Conservation (phyloP, 2,797 vertebrate genomes). For the Cossypha dichroa region DNA sequence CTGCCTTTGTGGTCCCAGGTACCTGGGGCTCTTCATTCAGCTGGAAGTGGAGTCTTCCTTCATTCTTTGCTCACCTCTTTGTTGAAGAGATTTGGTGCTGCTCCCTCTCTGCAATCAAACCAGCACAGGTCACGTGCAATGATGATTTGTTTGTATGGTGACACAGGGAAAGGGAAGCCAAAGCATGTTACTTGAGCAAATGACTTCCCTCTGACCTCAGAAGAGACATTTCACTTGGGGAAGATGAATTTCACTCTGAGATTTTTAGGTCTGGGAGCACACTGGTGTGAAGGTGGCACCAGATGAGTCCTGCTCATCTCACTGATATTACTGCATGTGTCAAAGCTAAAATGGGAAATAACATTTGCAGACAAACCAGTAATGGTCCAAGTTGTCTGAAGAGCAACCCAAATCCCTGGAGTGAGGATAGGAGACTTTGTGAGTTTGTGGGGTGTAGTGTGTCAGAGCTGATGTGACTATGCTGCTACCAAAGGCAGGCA, state of each 20-base stretch:
- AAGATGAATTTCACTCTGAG: background rate
- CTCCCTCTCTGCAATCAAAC: background rate
- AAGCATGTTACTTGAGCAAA: background rate
- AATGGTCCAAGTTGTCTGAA: background rate
- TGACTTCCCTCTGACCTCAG: fast-evolving
- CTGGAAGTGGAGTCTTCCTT: background rate
- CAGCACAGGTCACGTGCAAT: fast-evolving
- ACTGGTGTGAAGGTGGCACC: fast-evolving
- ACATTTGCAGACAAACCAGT: background rate
- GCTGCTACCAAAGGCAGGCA: background rate
- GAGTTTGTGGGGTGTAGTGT: background rate
- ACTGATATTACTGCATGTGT: fast-evolving
- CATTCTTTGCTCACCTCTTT: background rate
- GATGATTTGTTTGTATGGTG: background rate
- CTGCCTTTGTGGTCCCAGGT: background rate
- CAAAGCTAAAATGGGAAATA: background rate
- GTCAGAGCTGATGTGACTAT: background rate
- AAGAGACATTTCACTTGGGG: background rate
- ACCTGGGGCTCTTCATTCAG: background rate
- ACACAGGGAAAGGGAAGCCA: background rate
- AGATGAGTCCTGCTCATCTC: background rate
- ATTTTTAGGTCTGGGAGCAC: background rate
- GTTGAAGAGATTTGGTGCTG: fast-evolving
- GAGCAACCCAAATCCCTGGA: background rate
- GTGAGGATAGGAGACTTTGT: background rate